Evolutionary conservation across 2,888 invertebrate species (phyloP).

Genomic region (Acleris sparsana): DNA sequence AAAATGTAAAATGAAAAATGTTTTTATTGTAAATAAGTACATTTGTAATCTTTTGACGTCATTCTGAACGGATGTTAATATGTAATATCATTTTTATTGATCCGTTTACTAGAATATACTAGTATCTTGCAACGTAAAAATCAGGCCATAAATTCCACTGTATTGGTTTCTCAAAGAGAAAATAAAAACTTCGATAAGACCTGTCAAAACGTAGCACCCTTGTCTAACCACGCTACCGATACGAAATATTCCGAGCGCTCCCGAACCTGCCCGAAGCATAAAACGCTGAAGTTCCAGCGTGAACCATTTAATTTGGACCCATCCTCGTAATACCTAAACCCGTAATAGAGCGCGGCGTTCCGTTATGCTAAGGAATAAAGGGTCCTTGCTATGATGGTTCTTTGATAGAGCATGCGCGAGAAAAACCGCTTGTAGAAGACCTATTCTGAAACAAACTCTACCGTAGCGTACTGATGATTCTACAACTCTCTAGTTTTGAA

Average conservation of each 20-base stretch:
- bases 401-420: constrained; percentile 57
- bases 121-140: too few relatives aligned
- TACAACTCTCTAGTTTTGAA: neutral
- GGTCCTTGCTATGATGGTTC: constrained; percentile 49
- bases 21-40: too few relatives aligned
- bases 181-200: constrained; percentile 5
- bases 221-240: constrained; percentile 38
- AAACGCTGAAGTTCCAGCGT: constrained; percentile 55
- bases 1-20: too few relatives aligned
- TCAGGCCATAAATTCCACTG: too few relatives aligned
- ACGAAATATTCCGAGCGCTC: constrained; percentile 50
- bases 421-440: constrained; percentile 3
- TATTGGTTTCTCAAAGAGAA: neutral
- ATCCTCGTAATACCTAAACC: constrained; percentile 37
- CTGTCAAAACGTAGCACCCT: constrained; percentile 11
- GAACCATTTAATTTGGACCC: constrained; percentile 48
- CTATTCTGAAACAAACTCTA: constrained; percentile 13
- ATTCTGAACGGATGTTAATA: too few relatives aligned
- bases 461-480: neutral
- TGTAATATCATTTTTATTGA: too few relatives aligned
- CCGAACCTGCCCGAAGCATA: constrained; percentile 51
- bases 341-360: constrained; percentile 4
- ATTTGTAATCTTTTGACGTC: too few relatives aligned
- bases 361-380: constrained; percentile 33
- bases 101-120: too few relatives aligned